Percentiles rank a stretch among this genome's conserved stretches.
Evolutionary conservation across 2,888 invertebrate genomes (phyloP).

Genomic region (Osedax frankpressi): DNA sequence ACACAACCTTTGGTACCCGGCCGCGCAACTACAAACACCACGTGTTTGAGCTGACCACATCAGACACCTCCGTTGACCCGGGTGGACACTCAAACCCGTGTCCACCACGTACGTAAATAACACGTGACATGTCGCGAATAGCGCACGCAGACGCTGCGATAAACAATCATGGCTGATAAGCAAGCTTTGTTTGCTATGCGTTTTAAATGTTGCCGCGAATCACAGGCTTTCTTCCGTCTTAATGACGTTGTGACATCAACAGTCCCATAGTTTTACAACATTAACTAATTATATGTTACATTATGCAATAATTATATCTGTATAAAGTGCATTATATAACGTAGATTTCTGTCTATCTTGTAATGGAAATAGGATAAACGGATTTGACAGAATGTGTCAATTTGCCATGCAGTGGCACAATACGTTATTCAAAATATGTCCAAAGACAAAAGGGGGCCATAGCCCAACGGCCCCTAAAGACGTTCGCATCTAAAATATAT

Average conservation of each 20-base stretch:
- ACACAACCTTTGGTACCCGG: slow-evolving; percentile 12
- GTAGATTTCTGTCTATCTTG: not conserved
- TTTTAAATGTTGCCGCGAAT: not conserved
- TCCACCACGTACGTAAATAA: slow-evolving; percentile 6
- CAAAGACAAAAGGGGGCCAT: not conserved
- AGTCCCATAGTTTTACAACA: not conserved
- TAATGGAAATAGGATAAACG: not conserved
- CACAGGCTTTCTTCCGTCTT: slow-evolving; percentile 2
- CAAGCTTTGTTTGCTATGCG: not conserved
- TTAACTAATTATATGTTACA: not conserved
- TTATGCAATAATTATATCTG: not conserved
- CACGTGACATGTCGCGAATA: slow-evolving; percentile 5
- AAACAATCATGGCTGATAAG: slow-evolving; percentile 6
- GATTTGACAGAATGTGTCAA: not conserved
- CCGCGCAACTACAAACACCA: not conserved
- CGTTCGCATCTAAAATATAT: not conserved
- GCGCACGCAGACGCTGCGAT: not conserved
- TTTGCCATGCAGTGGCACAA: not conserved
- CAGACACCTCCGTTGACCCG: slow-evolving; percentile 2
- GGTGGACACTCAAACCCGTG: slow-evolving; percentile 10
- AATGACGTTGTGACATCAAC: not conserved
- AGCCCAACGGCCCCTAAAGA: not conserved
- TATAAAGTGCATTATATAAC: not conserved
- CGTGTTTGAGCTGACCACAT: slow-evolving; percentile 6
- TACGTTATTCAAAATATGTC: not conserved